Base-by-base conservation (phyloP, 2,113 vertebrate genomes). In the Oceanodroma tethys region DNA sequence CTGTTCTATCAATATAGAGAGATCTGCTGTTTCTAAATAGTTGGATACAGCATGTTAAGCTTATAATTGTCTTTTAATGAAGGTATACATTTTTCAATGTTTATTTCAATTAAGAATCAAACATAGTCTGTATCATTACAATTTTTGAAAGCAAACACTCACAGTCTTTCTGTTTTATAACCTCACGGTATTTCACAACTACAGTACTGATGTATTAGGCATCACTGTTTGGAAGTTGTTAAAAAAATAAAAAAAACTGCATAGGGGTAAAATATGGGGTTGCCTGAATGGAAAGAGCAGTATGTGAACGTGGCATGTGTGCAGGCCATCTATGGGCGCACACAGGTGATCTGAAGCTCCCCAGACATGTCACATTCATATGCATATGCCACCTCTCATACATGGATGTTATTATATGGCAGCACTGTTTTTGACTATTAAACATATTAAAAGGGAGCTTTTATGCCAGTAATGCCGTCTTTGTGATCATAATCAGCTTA, bases 251-350 rank as follows among this genome's bases (percentile, higher is more conserved):
- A 19, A 8, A 13, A 34, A 48, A 2, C 6, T 42, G 9, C 23
- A 2, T 3, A 8, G 9, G 15, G 68, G 34, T 25, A 10, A 58
- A 55, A 36, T 9, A 4, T 0, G 3, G 21, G 11, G 2, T 16
- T 48, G 18, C 9, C 16, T 62, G 47, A 40, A 66, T 3, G 21
- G 43, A 17, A 90, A 26, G 36, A 56, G 30, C 30, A 27, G 45
- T n/a, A 17, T 10, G 11, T n/a, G 48, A 63, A 10, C 36, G 30
- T 1, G 1, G 6, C 11, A 8, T 21, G 48, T 9, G 6, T n/a
- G 21, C 25, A 52, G 53, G 19, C 10, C n/a, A 21, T 8, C 27
- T 4, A 10, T 9, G 30, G 79, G 32, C 45, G 16, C 16, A 4
- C 25, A 25, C 7, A 12, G 36, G 10, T 22, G 43, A 34, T 8